Conservation (phyloP, 2,113 vertebrate species). For the Capreolus pygargus region DNA sequence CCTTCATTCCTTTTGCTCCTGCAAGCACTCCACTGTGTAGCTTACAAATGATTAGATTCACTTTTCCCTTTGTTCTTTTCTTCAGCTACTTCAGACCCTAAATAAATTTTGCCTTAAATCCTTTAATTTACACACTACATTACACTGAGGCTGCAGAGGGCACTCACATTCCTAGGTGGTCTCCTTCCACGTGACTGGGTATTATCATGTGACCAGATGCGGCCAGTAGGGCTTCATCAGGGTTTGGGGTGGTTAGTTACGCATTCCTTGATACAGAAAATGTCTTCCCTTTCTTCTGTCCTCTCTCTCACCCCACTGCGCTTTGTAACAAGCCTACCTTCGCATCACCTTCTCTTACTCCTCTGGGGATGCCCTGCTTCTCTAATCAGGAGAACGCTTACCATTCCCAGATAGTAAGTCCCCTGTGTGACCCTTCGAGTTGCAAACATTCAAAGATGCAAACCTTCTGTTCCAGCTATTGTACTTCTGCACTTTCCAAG, state of each 20-base stretch:
- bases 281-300: background rate
- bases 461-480: too few relatives aligned
- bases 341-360: fast-evolving
- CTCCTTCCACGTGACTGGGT: background rate
- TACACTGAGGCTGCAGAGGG: background rate
- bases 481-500: background rate
- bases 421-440: background rate
- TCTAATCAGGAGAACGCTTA: background rate
- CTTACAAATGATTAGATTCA: background rate
- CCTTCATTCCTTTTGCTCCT: background rate
- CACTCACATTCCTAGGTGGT: too few relatives aligned
- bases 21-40: too few relatives aligned
- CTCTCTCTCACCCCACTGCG: background rate
- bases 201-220: background rate
- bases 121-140: background rate
- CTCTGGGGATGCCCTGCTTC: fast-evolving
- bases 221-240: background rate
- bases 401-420: background rate
- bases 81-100: background rate
- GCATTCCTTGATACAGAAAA: background rate
- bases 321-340: too few relatives aligned
- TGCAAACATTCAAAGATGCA: background rate
- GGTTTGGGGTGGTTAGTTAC: background rate
- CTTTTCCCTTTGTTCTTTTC: background rate
- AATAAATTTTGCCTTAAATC: background rate